Base-by-base conservation (phyloP, 2,113 vertebrate genomes). In the Cephalopholis sonnerati region DNA sequence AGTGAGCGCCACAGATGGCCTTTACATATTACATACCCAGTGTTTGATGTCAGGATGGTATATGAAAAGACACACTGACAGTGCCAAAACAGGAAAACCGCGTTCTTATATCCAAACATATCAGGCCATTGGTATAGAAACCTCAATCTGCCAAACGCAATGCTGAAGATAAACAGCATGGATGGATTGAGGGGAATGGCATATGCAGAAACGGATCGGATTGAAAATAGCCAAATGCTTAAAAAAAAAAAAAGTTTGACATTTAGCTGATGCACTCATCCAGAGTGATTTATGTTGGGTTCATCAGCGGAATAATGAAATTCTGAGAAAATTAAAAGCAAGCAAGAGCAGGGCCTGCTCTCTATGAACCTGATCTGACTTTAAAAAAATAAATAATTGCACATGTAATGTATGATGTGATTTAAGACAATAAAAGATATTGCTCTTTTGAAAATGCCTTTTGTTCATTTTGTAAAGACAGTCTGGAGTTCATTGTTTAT, bases 31-130 rank as follows among this genome's bases (percentile, higher is more conserved):
- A 81, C 80, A 85, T 32, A 77, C 25, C 46, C 77, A 62, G 83
- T 64, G 81, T 90, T 91, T 91, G 89, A 89, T 91, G 84, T 87
- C 79, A 41, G 79, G 85, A 90, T 77, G 77, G 77, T 83, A 91
- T 86, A 90, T 58, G 66, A 89, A 92, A 90, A 90, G 78, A 93
- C 85, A 62, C 58, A 62, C 58, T 81, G 58, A 54, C 77, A 11
- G 85, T 78, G 91, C 93, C 92, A 94, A 90, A 83, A 87, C 84
- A 79, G 82, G 77, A 88, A 93, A 94, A 91, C 91, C 89, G 44
- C 90, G 48, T 74, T 87, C 79, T 90, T 84, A 86, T 85, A 89
- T 93, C 89, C 92, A 90, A 92, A 92, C 87, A 93, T 84, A 88
- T 93, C 87, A 91, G 69, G 20, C 76, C 89, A 83, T 82, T 84